A percentile compares a stretch with the other conserved stretches of the same genome.
Conservation (phyloP, 2,113 vertebrate species). For the Microtus ochrogaster region DNA sequence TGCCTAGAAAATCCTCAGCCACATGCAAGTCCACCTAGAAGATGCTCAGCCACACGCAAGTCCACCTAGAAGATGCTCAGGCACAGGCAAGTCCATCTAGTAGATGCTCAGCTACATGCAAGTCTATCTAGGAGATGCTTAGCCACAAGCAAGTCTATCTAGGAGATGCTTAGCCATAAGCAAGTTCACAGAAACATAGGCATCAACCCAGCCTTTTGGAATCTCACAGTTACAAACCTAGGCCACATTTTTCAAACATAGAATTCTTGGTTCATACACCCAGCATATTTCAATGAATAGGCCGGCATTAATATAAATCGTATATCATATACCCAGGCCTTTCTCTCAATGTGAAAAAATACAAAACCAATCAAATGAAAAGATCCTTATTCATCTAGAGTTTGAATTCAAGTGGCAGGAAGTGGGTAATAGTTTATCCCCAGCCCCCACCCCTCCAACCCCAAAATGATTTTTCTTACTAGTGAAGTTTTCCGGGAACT, state of each 20-base stretch:
- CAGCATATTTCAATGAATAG: neutral
- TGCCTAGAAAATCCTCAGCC: neutral
- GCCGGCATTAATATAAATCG: no score
- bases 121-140: neutral
- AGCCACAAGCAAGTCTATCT: neutral
- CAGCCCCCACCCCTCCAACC: neutral
- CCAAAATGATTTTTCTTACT: neutral
- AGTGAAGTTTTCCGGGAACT: neutral
- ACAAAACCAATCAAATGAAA: neutral
- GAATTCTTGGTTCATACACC: neutral
- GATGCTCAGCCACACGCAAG: neutral
- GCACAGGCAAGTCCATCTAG: neutral
- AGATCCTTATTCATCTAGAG: neutral
- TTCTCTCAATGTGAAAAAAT: neutral
- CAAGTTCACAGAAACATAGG: neutral
- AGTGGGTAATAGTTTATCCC: neutral
- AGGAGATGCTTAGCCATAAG: neutral
- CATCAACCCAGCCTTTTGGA: neutral
- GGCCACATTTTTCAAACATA: neutral
- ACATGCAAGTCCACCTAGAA: neutral
- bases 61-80: neutral
- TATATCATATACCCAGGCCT: neutral
- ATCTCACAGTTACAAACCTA: neutral
- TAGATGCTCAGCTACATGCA: neutral
- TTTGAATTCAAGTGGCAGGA: neutral